Base-by-base conservation (phyloP, 2,113 vertebrate species). In the Hepsetus odoe region DNA sequence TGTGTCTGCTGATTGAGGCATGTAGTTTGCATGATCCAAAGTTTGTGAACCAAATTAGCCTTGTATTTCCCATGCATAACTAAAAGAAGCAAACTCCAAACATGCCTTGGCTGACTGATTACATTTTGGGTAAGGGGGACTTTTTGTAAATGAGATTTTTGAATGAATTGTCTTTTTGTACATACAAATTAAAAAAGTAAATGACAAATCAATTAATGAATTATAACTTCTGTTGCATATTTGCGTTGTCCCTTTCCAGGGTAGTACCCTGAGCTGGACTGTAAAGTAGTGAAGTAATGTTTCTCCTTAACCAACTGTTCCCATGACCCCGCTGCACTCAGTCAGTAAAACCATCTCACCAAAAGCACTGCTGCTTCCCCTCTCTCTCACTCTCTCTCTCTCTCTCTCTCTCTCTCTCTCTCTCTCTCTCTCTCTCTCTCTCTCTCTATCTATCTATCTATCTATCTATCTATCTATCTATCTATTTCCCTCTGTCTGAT, bases 311-410 rank as follows among this genome's bases (percentile, higher is more conserved):
- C 53, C 68, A 81, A 75, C 64, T 68, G 67, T 61, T 55, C 58
- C 35, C 58, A 76, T 79, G n/a, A 59, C 66, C 69, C 40, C 35
- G 32, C 26, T 16, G 38, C 56, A 55, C 44, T 81, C 67, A 73
- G 59, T 76, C 65, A 72, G 65, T 84, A 79, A 64, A 77, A 73
- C 80, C 87, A 89, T 89, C 84, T 79, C 77, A 85, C 83, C 82
- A 32, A 83, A 74, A 88, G 82, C 84, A 69, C 74, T 62, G 72
- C 79, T 66, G 26, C 69, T 65, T 85, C 46, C n/a, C n/a, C 51
- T 24, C 51, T 66, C 70, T 28, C 26, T 58, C 44, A 32, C 51
- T 10, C n/a, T 55, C 9, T 55, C 20, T 10, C n/a, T 55, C 22
- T 55, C 51, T 22, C 51, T 55, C n/a, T 55, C 51, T 22, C 51